These are phyloP conservation scores for Passerculus sandwichensis DNA, from an alignment of 2,797 vertebrate species.

Conservation along the genomic window DNA sequence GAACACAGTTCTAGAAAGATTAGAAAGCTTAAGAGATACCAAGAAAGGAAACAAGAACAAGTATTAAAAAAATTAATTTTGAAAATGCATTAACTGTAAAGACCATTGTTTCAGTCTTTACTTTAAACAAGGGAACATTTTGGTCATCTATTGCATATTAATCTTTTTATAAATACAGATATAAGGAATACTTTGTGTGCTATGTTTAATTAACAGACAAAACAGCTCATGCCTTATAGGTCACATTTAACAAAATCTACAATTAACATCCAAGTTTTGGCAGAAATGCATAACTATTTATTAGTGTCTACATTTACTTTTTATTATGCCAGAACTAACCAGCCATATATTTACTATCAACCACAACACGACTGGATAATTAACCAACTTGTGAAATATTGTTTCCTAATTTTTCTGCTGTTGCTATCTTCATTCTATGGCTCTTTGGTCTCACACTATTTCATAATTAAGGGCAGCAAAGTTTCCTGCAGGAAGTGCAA, in stretches of 20 bases:
- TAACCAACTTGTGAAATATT: not conserved
- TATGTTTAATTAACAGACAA: not conserved
- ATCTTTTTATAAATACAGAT: not conserved
- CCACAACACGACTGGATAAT: not conserved
- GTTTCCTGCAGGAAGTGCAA: not conserved
- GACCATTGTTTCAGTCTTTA: not conserved
- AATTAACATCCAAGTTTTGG: conserved; percentile 1
- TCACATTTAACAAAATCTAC: not conserved
- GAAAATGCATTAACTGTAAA: not conserved
- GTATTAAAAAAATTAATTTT: not conserved
- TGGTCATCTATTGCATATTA: not conserved
- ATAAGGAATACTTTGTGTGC: not conserved
- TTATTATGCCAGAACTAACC: not conserved
- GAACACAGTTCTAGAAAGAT: not conserved
- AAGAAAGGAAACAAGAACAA: not conserved
- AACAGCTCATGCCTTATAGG: not conserved
- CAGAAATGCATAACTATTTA: not conserved
- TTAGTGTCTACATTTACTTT: not conserved
- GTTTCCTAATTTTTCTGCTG: not conserved
- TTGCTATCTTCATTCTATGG: not conserved
- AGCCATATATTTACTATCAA: not conserved
- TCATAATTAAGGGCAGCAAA: not conserved
- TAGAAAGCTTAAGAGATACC: not conserved
- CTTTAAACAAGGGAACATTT: not conserved
- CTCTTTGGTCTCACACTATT: not conserved